Percentiles rank a stretch among this genome's conserved stretches.
Conservation (phyloP, 2,888 invertebrate species). For the Halocaridina rubra region DNA sequence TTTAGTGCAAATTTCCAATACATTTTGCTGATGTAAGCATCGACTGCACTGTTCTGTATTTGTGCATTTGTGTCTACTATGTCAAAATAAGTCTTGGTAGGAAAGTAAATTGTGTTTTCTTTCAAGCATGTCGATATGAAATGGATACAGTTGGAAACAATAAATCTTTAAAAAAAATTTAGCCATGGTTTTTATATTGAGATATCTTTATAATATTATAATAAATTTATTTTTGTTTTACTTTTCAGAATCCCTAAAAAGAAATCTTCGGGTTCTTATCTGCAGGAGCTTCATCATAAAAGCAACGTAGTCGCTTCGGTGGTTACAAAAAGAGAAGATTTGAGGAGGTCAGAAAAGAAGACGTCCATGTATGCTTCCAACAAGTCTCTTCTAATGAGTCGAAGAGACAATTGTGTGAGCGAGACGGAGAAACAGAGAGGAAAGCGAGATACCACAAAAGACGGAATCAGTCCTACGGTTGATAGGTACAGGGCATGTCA, state of each 20-base stretch:
- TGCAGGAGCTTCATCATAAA: neutral
- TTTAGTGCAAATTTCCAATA: too few relatives aligned
- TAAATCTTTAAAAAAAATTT: too few relatives aligned
- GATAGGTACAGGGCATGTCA: too few relatives aligned
- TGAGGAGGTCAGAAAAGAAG: neutral
- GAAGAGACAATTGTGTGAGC: neutral
- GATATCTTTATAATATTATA: neutral
- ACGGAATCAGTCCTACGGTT: too few relatives aligned
- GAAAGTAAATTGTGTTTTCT: too few relatives aligned
- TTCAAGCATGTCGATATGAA: too few relatives aligned
- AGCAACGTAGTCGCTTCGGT: neutral
- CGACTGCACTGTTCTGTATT: too few relatives aligned
- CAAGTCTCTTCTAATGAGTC: neutral
- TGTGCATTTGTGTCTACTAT: too few relatives aligned
- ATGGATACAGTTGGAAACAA: too few relatives aligned
- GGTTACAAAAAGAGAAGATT: neutral
- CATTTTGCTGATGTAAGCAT: too few relatives aligned
- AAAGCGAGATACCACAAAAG: neutral
- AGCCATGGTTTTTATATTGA: too few relatives aligned
- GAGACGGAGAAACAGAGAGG: neutral
- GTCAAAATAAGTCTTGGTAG: too few relatives aligned
- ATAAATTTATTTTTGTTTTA: neutral
- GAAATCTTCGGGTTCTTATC: neutral
- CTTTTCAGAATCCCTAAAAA: slow-evolving; percentile 1
- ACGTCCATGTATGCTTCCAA: neutral